Evolutionary conservation across 2,797 vertebrate genomes (phyloP).

Genomic region (Coranthus polyacanthus): DNA sequence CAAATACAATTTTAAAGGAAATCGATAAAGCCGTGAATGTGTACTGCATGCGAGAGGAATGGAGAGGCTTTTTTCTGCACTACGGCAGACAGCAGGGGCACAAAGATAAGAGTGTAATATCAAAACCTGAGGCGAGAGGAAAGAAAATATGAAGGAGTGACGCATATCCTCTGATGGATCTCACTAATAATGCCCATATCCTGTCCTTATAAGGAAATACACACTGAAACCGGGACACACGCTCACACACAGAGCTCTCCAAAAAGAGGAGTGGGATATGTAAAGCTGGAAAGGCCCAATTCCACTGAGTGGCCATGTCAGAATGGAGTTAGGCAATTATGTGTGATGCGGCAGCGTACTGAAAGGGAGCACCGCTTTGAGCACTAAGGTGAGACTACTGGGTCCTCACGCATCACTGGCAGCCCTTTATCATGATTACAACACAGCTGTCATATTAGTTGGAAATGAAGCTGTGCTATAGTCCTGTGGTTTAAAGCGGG

Average conservation of each 20-base stretch:
- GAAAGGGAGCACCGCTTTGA: conserved; percentile 56
- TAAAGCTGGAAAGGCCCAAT: conserved; percentile 62
- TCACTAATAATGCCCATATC: conserved; percentile 57
- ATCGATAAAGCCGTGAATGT: conserved; percentile 75
- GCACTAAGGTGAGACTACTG: conserved; percentile 60
- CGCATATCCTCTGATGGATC: conserved; percentile 61
- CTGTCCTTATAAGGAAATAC: conserved; percentile 36
- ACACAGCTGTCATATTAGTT: conserved; percentile 75
- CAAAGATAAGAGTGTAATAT: conserved; percentile 71
- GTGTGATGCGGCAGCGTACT: conserved; percentile 53
- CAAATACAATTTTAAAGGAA: conserved; percentile 80
- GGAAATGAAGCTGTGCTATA: conserved; percentile 55
- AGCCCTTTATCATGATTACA: conserved; percentile 75
- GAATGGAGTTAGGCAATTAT: conserved; percentile 72
- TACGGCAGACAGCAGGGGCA: conserved; percentile 33
- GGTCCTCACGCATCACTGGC: conserved; percentile 43
- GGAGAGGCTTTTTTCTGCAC: conserved; percentile 38
- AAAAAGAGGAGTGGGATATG: conserved; percentile 47
- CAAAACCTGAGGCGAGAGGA: conserved; percentile 53
- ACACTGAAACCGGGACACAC: conserved; percentile 22
- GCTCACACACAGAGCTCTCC: conserved; percentile 26
- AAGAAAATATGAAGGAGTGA: conserved; percentile 67
- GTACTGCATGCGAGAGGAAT: conserved; percentile 53
- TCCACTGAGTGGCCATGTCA: conserved; percentile 72
- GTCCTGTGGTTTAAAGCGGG: conserved; percentile 42